Evolutionary conservation across 2,797 vertebrate species (phyloP).

Genomic region (Gymnocypris eckloni): DNA sequence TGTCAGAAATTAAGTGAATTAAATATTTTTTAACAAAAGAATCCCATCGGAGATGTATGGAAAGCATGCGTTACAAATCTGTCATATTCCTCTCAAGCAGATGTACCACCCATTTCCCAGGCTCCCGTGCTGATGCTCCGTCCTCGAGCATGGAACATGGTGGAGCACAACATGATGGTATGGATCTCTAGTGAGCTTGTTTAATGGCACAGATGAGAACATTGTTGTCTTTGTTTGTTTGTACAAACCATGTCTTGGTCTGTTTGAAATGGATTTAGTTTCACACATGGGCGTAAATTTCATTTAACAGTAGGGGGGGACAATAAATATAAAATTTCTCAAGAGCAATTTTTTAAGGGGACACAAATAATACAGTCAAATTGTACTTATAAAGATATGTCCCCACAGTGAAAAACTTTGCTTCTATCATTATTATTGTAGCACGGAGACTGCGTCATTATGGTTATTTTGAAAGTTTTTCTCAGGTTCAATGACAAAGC

Average conservation of each 20-base stretch:
- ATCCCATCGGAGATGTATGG: not conserved
- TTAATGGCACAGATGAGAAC: not conserved
- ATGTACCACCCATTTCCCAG: slow-evolving; percentile 74
- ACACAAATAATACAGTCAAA: too few species aligned
- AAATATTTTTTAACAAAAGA: not conserved
- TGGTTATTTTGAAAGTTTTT: too few species aligned
- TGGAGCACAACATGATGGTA: slow-evolving; percentile 84
- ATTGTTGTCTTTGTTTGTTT: not conserved
- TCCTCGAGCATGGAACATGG: slow-evolving; percentile 85
- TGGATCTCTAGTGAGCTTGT: not conserved
- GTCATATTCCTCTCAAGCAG: slow-evolving; percentile 60
- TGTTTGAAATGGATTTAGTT: not conserved
- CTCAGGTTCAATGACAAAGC: too few species aligned
- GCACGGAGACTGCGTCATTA: too few species aligned
- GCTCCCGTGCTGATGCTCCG: slow-evolving; percentile 83
- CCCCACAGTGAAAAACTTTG: too few species aligned
- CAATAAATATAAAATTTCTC: too few species aligned
- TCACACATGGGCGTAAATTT: not conserved
- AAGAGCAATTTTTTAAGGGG: too few species aligned
- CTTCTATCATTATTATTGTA: too few species aligned
- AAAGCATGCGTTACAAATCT: slow-evolving; percentile 4
- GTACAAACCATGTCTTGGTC: not conserved
- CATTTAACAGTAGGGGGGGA: too few species aligned
- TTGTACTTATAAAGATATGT: too few species aligned
- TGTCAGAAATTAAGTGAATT: not conserved